Evolutionary conservation across 2,888 invertebrate species (phyloP).

Genomic region (Aquatica leii): DNA sequence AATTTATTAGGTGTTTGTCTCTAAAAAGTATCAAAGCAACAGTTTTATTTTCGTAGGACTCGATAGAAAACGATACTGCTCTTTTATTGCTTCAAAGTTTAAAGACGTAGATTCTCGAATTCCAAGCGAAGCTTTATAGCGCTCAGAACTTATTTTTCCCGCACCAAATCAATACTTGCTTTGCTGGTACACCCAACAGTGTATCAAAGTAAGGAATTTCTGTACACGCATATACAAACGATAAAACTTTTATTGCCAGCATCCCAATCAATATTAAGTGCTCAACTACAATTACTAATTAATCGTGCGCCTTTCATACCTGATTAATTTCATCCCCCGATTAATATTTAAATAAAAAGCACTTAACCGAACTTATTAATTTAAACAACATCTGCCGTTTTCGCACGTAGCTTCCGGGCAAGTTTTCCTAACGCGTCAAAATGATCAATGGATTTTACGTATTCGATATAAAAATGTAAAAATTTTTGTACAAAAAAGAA

Average conservation of each 20-base stretch:
- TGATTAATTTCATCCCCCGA: too few relatives aligned
- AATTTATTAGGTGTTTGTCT: constrained; percentile 18
- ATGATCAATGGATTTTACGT: constrained; percentile 9
- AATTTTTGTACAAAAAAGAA: constrained; percentile 30
- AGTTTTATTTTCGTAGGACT: constrained; percentile 25
- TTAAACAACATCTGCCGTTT: constrained; percentile 13
- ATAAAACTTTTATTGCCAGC: neutral
- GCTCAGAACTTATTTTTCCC: constrained; percentile 61
- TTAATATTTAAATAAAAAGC: neutral
- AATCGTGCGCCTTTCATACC: neutral
- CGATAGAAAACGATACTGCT: constrained; percentile 29
- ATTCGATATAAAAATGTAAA: constrained; percentile 15
- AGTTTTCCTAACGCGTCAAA: constrained; percentile 5
- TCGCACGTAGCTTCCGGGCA: neutral
- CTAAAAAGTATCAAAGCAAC: constrained; percentile 25
- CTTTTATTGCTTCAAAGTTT: constrained; percentile 37
- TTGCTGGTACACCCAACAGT: constrained; percentile 37
- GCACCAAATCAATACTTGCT: constrained; percentile 57
- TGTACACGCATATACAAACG: neutral
- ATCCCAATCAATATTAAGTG: too few relatives aligned
- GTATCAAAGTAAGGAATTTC: constrained; percentile 16
- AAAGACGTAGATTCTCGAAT: constrained; percentile 42
- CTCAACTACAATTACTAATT: neutral
- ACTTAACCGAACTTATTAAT: constrained; percentile 4
- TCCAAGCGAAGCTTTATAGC: constrained; percentile 56